A percentile compares a stretch with the other conserved stretches of the same genome.
Conservation (phyloP, 2,113 vertebrate species). For the Dermatemys mawii region DNA sequence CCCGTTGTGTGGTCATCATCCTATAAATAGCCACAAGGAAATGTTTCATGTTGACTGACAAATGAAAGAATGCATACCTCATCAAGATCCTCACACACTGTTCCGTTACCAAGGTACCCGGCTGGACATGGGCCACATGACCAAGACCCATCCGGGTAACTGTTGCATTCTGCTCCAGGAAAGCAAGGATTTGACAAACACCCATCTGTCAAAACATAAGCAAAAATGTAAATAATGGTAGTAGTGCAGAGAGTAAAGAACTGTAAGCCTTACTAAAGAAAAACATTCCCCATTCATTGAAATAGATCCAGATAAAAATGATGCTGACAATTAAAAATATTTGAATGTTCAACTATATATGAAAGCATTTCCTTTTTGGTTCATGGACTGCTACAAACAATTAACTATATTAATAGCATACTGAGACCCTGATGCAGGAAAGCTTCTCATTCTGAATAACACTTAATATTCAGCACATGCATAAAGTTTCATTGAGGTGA, state of each 20-base stretch:
- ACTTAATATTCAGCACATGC: background rate
- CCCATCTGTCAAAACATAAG: constrained; percentile 82
- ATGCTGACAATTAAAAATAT: background rate
- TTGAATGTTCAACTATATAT: background rate
- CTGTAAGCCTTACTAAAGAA: background rate
- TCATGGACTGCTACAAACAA: background rate
- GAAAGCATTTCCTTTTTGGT: background rate
- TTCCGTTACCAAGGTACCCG: constrained; percentile 94
- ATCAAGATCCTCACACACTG: constrained; percentile 91
- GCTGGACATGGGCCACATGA: constrained; percentile 92
- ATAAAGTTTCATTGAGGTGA: background rate
- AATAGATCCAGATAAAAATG: background rate
- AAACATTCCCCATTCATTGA: background rate
- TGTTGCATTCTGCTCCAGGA: constrained; percentile 90
- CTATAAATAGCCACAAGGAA: background rate
- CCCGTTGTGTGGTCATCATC: background rate
- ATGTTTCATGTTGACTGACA: background rate
- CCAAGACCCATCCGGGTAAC: constrained; percentile 94
- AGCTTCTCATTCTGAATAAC: background rate
- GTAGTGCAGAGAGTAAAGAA: background rate
- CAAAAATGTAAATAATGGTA: background rate
- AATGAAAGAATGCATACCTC: constrained; percentile 81
- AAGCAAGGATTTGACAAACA: constrained; percentile 98
- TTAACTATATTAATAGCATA: background rate
- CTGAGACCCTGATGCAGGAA: background rate